Base-by-base conservation (phyloP, 2,888 invertebrate species). In the Ochropleura plecta region DNA sequence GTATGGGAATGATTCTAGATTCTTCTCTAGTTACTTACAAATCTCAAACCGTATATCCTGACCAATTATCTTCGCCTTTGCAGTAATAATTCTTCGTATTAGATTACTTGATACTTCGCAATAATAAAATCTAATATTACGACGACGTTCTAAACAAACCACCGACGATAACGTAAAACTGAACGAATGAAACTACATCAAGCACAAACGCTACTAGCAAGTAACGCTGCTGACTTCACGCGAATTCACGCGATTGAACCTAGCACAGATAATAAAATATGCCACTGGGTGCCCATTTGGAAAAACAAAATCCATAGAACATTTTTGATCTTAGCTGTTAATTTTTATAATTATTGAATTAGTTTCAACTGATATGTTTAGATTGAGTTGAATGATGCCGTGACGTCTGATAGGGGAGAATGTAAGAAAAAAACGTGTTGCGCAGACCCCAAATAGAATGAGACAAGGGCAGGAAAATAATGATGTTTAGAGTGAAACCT, bases 161-260 rank as follows among this genome's bases (percentile, higher is more conserved):
- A 74, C 53, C 59, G 18, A 0, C n/a, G 9, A 5, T 71, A 60
- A 78, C 49, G 42, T 48, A 20, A 30, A 60, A 73, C 48, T 70
- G 83, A 83, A 70, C 44, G 82, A 82, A 65, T 59, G 72, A 72
- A 46, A n/a, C 30, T 30, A 10, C 1, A 7, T 5, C 4, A 10
- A 7, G 6, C 9, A 6, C 4, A 18, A 12, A 51, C n/a, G n/a
- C 10, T 18, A 3, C 14, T 3, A 8, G 5, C n/a, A 12, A n/a
- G 16, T 14, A 12, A 30, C 16, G 12, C 18, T 20, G 40, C 51
- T 42, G 60, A 69, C 75, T 76, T 76, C 76, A 76, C 46, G 59
- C 44, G 60, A 69, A 76, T 76, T 76, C 76, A 76, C 46, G 59
- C 44, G 30, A 77, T 18, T 78, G 57, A 62, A 69, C 6, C 0